Base-by-base conservation (phyloP, 64 coral and sea anemone genomes). In the Stichodactyla helianthus region DNA sequence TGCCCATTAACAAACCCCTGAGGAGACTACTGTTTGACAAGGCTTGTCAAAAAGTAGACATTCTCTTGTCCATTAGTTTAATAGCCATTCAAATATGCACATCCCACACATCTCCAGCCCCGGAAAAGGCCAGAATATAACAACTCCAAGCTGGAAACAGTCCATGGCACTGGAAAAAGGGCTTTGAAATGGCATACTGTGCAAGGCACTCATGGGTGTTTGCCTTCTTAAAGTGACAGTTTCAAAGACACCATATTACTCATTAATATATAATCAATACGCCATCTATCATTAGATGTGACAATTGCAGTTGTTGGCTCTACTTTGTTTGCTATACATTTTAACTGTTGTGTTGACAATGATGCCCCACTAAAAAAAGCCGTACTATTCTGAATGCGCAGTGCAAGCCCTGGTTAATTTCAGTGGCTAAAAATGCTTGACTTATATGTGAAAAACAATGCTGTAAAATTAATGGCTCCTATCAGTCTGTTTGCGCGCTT, bases 181-280 rank as follows among this genome's bases (percentile, higher is more conserved):
- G 25, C 25, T 74, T 74, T 31, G 68, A 74, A 74, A 74, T 13
- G 10, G 25, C 6, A 35, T 74, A 10, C 35, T 74, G 23, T 74
- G 27, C 23, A 9, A 74, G 12, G 27, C 25, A 31, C 68, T 74
- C 27, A 74, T 26, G 7, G 63, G 22, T 74, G 25, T 74, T 74
- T 74, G 26, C 20, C 27, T 23, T 74, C 26, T 74, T 81, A 20
- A 54, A 81, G 26, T 81, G 78, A 81, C 78, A 81, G 78, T 54
- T 52, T 15, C 15, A 81, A 81, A 81, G 77, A 81, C 78, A 53
- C 5, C 52, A 81, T 5, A 79, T 50, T 81, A 54, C 50, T 54
- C 50, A 81, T 81, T 81, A 81, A 81, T 81, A 81, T 81, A 81
- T 81, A 81, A 81, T 81, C 51, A 81, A 81, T 81, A 54, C n/a